phyloP scores from a whole-genome alignment of 2,888 invertebrate species.

The Coenonympha glycerion region DNA sequence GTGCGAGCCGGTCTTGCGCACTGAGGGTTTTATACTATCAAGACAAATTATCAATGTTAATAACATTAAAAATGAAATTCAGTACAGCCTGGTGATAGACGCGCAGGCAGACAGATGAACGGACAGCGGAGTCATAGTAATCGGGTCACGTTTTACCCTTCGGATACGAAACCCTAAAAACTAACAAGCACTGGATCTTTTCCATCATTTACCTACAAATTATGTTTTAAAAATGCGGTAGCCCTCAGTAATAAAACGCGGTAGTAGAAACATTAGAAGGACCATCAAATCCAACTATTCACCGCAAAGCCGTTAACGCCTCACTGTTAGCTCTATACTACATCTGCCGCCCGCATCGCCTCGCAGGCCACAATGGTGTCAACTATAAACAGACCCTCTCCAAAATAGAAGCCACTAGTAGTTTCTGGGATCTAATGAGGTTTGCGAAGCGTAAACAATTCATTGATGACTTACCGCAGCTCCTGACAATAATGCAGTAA shows the following conservation, averaged over 20 bases:
- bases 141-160: too few relatives aligned
- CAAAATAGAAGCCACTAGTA: background rate
- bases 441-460: background rate
- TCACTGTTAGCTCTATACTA: slow-evolving; percentile 8
- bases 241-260: background rate
- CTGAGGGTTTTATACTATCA: too few relatives aligned
- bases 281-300: background rate
- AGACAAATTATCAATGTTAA: too few relatives aligned
- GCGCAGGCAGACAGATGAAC: too few relatives aligned
- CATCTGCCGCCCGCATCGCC: slow-evolving; percentile 54
- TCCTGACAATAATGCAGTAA: too few relatives aligned
- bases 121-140: too few relatives aligned
- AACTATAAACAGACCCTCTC: slow-evolving; percentile 7
- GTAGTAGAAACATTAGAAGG: background rate
- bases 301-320: slow-evolving; percentile 8
- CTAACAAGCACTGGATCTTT: too few relatives aligned
- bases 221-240: background rate
- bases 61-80: too few relatives aligned
- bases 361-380: slow-evolving; percentile 12
- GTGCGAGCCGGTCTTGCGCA: too few relatives aligned
- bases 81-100: too few relatives aligned
- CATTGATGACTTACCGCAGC: background rate
- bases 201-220: too few relatives aligned
- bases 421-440: background rate
- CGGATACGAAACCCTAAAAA: too few relatives aligned